Percentiles rank a stretch among this genome's conserved stretches.
Evolutionary conservation across 2,113 vertebrate genomes (phyloP).

Genomic region (Cyphotilapia sp.): DNA sequence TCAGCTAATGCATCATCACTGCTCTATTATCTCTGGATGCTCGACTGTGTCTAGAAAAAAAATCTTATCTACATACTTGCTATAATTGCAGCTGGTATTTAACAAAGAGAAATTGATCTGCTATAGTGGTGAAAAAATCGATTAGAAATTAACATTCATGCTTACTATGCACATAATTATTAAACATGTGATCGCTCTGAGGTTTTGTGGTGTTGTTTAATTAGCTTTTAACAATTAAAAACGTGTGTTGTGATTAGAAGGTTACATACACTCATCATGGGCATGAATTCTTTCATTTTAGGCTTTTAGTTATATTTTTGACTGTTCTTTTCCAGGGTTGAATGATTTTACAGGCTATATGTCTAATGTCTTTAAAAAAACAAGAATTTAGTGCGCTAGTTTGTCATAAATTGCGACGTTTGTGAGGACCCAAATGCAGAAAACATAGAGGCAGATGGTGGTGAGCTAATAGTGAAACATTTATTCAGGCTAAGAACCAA

Average conservation of each 20-base stretch:
- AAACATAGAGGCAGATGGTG: background rate
- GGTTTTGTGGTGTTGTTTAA: background rate
- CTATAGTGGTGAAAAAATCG: background rate
- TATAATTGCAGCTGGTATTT: background rate
- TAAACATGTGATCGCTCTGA: background rate
- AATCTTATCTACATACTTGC: background rate
- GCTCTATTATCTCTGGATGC: background rate
- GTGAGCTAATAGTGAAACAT: background rate
- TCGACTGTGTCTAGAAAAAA: background rate
- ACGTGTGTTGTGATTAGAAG: background rate
- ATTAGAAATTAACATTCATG: background rate
- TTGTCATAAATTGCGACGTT: background rate
- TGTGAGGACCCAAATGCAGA: background rate
- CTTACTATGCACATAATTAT: background rate
- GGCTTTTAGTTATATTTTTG: background rate
- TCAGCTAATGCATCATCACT: background rate
- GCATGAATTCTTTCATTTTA: background rate
- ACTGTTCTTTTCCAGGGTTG: background rate
- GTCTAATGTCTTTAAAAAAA: background rate
- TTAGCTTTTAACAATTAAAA: background rate
- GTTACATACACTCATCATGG: background rate
- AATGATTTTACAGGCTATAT: background rate
- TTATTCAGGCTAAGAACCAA: background rate
- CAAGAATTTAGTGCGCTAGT: fast-evolving
- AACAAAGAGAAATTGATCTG: background rate